Conservation (phyloP, 2,113 vertebrate species). For the Silurus glanis region DNA sequence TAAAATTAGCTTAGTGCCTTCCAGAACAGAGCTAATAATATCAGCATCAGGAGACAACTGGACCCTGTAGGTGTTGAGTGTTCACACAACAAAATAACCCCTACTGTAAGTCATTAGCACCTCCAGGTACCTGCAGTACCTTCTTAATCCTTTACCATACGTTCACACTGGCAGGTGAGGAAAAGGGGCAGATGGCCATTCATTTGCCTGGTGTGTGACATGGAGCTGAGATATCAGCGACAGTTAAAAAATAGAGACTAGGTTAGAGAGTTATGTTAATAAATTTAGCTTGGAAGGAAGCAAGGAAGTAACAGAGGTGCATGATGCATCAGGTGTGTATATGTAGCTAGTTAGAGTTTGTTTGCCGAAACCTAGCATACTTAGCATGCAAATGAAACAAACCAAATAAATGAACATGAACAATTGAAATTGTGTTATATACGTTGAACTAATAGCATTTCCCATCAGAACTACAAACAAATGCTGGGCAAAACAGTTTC, state of each 20-base stretch:
- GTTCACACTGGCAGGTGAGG: neutral
- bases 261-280: neutral
- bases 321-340: neutral
- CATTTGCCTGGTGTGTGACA: neutral
- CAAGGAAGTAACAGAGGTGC: neutral
- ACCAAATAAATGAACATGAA: neutral
- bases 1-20: neutral
- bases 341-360: neutral
- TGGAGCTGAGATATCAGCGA: neutral
- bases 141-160: neutral
- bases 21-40: neutral
- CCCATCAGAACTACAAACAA: neutral
- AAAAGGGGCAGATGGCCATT: neutral
- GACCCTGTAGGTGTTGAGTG: neutral
- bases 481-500: neutral
- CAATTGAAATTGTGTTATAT: neutral
- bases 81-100: neutral
- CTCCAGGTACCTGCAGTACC: neutral
- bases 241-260: neutral
- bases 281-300: neutral
- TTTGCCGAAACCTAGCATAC: neutral
- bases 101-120: constrained; percentile 13
- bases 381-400: neutral
- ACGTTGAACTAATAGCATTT: neutral
- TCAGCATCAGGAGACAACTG: neutral